phyloP scores from a whole-genome alignment of 2,888 invertebrate genomes.

The Lasioglossum vierecki region DNA sequence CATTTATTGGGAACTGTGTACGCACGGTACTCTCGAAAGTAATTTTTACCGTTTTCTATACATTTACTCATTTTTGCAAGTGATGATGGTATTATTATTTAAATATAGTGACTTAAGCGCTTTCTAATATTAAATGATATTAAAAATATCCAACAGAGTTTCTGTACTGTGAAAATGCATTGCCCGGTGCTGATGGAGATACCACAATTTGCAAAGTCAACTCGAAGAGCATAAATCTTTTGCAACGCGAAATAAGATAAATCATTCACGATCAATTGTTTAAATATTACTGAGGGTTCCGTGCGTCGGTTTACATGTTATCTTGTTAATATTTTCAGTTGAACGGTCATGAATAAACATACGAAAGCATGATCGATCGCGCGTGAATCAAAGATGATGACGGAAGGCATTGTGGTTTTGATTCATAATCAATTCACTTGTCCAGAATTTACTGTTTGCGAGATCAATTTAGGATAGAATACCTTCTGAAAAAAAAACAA shows the following conservation, averaged over 20 bases:
- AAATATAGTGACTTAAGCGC: no score
- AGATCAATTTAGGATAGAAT: not conserved
- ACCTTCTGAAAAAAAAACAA: not conserved
- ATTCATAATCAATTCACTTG: conserved; percentile 55
- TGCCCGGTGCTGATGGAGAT: not conserved
- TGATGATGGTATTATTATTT: no score
- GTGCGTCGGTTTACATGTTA: conserved; percentile 69
- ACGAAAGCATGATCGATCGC: conserved; percentile 69
- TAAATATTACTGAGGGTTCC: conserved; percentile 58
- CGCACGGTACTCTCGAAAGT: no score
- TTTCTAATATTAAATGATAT: no score
- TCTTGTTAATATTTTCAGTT: conserved; percentile 74
- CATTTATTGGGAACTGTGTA: no score
- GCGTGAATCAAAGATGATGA: conserved; percentile 64
- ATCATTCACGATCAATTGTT: not conserved
- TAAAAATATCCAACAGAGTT: not conserved
- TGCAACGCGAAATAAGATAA: not conserved
- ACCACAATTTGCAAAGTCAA: not conserved
- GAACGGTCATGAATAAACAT: conserved; percentile 78
- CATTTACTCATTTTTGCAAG: no score
- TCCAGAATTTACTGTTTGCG: not conserved
- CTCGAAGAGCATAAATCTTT: not conserved
- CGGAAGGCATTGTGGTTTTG: conserved; percentile 63
- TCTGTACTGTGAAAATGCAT: not conserved
- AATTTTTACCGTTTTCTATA: no score